phyloP scores from a whole-genome alignment of 2,113 vertebrate genomes.

The Petrocephalus zakoni region DNA sequence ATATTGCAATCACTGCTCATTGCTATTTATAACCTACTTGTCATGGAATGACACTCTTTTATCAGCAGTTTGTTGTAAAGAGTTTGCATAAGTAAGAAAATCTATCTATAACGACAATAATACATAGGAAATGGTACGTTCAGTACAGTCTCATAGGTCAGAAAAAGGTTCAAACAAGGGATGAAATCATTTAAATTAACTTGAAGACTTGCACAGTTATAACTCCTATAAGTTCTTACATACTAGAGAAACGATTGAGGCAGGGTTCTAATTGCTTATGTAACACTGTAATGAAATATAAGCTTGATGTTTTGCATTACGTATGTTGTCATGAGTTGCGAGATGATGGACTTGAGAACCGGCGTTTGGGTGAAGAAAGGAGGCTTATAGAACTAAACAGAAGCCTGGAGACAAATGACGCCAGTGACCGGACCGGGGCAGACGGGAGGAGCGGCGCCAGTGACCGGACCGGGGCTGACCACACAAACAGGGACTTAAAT shows the following conservation, averaged over 20 bases:
- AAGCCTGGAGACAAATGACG: too few relatives aligned
- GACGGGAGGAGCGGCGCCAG: too few relatives aligned
- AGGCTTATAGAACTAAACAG: too few relatives aligned
- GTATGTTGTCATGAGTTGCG: background rate
- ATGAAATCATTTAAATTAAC: background rate
- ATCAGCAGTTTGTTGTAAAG: background rate
- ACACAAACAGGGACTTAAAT: too few relatives aligned
- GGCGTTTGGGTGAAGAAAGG: too few relatives aligned
- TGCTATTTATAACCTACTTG: constrained; percentile 1
- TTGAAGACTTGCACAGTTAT: background rate
- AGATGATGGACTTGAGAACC: too few relatives aligned
- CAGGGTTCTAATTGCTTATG: background rate
- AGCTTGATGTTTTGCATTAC: background rate
- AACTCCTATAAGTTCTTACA: background rate
- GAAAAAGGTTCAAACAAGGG: background rate
- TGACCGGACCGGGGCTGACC: too few relatives aligned
- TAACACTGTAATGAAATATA: background rate
- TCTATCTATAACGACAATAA: background rate
- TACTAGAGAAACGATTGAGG: background rate
- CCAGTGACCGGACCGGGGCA: too few relatives aligned
- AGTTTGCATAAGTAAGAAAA: background rate
- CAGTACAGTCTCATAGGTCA: background rate
- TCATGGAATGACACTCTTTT: background rate
- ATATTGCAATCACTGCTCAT: background rate
- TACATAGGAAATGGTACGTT: background rate